Evolutionary conservation across 2,113 vertebrate species (phyloP).

Genomic region (Epinephelus cyanopodus): DNA sequence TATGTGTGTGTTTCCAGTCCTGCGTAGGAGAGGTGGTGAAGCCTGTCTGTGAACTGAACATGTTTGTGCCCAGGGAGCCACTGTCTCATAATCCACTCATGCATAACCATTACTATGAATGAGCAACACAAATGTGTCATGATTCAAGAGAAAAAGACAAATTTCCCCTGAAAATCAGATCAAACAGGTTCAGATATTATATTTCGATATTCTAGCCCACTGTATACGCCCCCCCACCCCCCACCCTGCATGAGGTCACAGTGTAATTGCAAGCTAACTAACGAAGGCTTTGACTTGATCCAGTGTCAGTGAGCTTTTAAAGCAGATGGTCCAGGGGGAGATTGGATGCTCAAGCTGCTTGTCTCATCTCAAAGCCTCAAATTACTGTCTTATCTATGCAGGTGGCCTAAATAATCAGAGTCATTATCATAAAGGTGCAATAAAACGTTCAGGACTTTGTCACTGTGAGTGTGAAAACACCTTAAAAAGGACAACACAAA

Average conservation of each 20-base stretch:
- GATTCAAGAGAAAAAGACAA: not conserved
- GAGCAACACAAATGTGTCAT: not conserved
- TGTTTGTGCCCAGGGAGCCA: no score
- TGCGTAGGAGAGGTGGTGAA: no score
- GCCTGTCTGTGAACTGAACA: no score
- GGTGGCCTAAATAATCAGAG: conserved; percentile 59
- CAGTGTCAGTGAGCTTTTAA: conserved; percentile 56
- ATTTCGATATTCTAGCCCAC: no score
- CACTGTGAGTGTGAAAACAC: not conserved
- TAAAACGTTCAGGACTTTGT: not conserved
- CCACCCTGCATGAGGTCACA: not conserved
- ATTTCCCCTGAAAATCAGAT: not conserved
- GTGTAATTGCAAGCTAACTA: conserved; percentile 15
- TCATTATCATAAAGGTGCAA: not conserved
- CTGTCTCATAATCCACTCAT: no score
- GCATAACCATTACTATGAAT: no score
- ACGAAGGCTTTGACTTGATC: conserved; percentile 54
- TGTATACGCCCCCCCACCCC: not conserved
- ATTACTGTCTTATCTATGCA: conserved; percentile 45
- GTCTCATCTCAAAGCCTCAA: conserved; percentile 58
- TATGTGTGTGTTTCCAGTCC: no score
- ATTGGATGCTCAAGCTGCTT: conserved; percentile 60
- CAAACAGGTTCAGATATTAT: not conserved
- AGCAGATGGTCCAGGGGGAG: conserved; percentile 57
- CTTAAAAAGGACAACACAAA: not conserved